Conservation (phyloP, 2,888 invertebrate genomes). For the Cephus spinipes region DNA sequence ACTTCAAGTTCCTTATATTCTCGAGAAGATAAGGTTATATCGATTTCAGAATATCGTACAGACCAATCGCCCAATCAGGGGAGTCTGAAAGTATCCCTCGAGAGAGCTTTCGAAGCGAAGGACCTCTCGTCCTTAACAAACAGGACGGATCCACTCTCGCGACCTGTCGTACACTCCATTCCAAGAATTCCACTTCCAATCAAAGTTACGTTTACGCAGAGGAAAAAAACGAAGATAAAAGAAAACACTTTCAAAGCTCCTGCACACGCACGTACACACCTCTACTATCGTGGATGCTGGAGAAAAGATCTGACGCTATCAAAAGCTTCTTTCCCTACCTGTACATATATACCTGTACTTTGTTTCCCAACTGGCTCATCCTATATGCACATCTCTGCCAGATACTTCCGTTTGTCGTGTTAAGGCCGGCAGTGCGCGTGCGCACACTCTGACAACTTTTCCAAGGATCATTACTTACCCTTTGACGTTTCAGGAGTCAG, state of each 20-base stretch:
- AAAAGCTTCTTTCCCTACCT: background rate
- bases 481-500: background rate
- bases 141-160: background rate
- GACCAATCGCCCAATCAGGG: background rate
- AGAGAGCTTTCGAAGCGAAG: background rate
- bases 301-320: background rate
- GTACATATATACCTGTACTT: background rate
- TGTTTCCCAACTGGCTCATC: background rate
- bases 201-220: background rate
- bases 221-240: background rate
- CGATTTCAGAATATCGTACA: background rate
- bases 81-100: background rate
- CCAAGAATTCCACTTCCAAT: background rate
- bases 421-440: background rate
- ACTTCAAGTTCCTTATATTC: too few relatives aligned
- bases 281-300: background rate
- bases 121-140: background rate
- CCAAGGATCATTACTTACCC: background rate
- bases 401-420: background rate
- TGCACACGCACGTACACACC: background rate
- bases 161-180: background rate
- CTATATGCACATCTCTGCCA: background rate
- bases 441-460: background rate
- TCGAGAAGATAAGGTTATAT: background rate
- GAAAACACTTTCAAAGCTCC: background rate